Percentiles rank a stretch among this genome's conserved stretches.
These are phyloP conservation scores for Drosophila tropicalis DNA, from an alignment of 1,140 invertebrate genomes.

Conservation along the genomic window DNA sequence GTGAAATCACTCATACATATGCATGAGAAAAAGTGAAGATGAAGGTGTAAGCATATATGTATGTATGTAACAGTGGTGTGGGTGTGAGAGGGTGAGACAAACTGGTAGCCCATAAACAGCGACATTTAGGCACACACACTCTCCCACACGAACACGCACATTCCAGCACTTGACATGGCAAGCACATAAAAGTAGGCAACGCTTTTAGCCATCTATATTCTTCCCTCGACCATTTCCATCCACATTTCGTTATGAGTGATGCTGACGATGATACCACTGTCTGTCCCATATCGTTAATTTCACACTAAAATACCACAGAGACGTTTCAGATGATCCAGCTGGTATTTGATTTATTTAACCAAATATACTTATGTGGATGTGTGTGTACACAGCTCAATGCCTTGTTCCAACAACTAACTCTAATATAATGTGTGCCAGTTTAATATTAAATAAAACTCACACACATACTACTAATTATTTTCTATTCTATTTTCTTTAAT, in stretches of 20 bases:
- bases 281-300: constrained; percentile 35
- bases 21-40: constrained; percentile 34
- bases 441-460: not conserved
- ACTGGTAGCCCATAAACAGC: constrained; percentile 61
- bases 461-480: not conserved
- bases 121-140: constrained; percentile 49
- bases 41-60: constrained; percentile 27
- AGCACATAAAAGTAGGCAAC: constrained; percentile 54
- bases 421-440: not conserved
- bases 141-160: constrained; percentile 24
- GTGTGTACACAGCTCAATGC: constrained; percentile 23
- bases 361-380: not conserved
- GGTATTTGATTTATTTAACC: constrained; percentile 53
- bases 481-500: not conserved
- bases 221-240: constrained; percentile 7
- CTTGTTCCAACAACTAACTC: constrained; percentile 4
- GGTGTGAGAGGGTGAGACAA: constrained; percentile 10
- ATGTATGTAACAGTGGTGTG: not conserved
- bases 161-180: constrained; percentile 7
- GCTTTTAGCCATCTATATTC: constrained; percentile 23
- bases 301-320: constrained; percentile 60
- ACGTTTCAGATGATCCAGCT: constrained; percentile 27
- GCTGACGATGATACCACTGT: constrained; percentile 21
- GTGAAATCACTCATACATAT: constrained; percentile 60
- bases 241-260: constrained; percentile 14